These are phyloP conservation scores for Corbicula japonica DNA, from an alignment of 2,888 invertebrate species.

Conservation along the genomic window DNA sequence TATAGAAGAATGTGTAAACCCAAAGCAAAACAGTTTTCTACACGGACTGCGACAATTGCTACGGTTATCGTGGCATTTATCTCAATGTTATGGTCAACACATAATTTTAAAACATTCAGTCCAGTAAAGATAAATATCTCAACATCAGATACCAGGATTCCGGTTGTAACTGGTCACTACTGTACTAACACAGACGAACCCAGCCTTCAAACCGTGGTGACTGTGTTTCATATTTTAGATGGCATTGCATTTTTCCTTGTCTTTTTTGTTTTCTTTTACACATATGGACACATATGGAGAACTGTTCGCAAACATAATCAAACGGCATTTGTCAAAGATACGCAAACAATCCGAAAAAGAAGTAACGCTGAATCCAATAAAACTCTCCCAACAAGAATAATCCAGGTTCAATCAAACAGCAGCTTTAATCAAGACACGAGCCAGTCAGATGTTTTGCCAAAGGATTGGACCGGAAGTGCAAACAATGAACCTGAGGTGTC, in stretches of 20 bases:
- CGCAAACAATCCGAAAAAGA: too few relatives aligned
- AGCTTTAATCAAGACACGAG: too few relatives aligned
- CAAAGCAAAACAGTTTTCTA: slow-evolving; percentile 35
- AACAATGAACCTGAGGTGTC: too few relatives aligned
- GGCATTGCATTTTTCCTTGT: slow-evolving; percentile 2
- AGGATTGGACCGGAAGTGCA: too few relatives aligned
- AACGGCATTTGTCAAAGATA: too few relatives aligned
- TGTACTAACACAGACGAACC: slow-evolving; percentile 45
- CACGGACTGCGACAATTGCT: slow-evolving; percentile 15
- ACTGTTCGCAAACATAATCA: slow-evolving; percentile 34
- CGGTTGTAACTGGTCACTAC: slow-evolving; percentile 36
- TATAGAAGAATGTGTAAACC: slow-evolving; percentile 48
- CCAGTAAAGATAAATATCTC: slow-evolving; percentile 27
- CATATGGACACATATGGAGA: slow-evolving; percentile 42
- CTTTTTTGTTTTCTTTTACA: slow-evolving; percentile 43
- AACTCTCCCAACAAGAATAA: too few relatives aligned
- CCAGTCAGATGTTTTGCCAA: too few relatives aligned
- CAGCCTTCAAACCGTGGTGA: slow-evolving; percentile 21
- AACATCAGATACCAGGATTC: neutral
- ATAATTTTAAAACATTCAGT: slow-evolving; percentile 43
- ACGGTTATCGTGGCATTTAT: slow-evolving; percentile 6
- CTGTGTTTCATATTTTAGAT: slow-evolving; percentile 36
- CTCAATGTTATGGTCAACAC: slow-evolving; percentile 32
- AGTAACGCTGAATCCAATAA: too few relatives aligned
- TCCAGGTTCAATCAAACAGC: too few relatives aligned